Evolutionary conservation across 1,140 invertebrate genomes (phyloP), one percentile per base, ranked within the genome.

Genomic region (Caenorhabditis brenneri): DNA sequence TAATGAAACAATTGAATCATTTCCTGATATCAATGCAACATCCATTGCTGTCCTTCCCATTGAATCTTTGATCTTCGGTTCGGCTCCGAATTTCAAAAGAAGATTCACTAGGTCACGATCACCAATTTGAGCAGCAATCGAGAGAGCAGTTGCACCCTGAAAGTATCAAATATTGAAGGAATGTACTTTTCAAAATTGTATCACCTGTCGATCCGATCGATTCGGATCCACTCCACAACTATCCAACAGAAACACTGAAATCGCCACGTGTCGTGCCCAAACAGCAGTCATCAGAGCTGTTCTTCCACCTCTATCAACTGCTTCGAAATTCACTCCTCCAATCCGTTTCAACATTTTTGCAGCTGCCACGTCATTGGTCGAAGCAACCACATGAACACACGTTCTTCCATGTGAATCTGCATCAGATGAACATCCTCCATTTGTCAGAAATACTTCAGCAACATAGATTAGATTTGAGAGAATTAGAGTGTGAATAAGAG

Each of bases 201-300:
- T 31, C 33, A 86, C 85, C 84, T 86, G 83, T 22, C n/a, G 27
- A 80, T 86, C 85, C 15, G 83, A 60, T 22, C 55, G 53, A 85
- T 86, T 84, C 58, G 81, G 79, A 49, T 81, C 74, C 7, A 86
- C 80, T 55, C 58, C 65, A 39, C 84, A 51, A 16, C 22, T 48
- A 65, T 85, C 81, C 51, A 84, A 69, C 22, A 86, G 39, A 31
- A 80, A 86, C 33, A 51, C 31, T 5, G 78, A 86, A 36, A 86
- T 85, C 4, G 48, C 15, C 31, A 79, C 69, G 53, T 80, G 51
- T 36, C 82, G 33, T 6, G 84, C 46, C 85, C 85, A 86, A 27
- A 86, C 84, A 24, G 83, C 85, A 19, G 83, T 86, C 84, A 86
- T 84, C 58, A 86, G 31, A 29, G 85, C 86, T 27, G 74, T 86